Base-by-base conservation (phyloP, 2,888 invertebrate genomes). In the Rhodophaea formosa region DNA sequence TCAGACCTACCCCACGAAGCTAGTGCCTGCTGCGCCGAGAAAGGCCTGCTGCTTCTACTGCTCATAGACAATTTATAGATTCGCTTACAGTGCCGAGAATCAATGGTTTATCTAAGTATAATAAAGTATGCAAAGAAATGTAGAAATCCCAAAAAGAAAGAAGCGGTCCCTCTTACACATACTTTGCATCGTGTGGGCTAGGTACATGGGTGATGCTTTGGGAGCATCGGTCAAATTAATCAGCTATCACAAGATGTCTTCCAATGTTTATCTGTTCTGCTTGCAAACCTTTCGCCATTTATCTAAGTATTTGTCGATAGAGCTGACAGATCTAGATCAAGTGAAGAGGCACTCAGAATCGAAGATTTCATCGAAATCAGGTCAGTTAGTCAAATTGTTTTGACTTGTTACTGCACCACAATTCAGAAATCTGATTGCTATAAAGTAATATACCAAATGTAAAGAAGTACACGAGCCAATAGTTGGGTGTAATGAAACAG, bases 1-100 rank as follows among this genome's bases (percentile, higher is more conserved):
- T 0, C 88, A 90, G 64, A 90, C 89, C 0, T 90, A 88, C 51
- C 90, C 90, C 0, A 77, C 85, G 0, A 77, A 66, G 30, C 67
- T 90, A 8, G 72, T 85, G 7, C 88, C 90, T 0, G 90, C 90
- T 6, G 77, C 84, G 0, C 88, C 90, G 0, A 79, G 86, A 29
- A 83, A 75, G 54, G 74, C 79, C 7, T 86, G 87, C 63, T 89
- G 88, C 59, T 85, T 69, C 63, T 78, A 85, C 62, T 88, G 88
- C 65, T 73, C 80, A 1, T 84, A 56, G 57, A 16, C 12, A n/a
- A n/a, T n/a, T 8, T 23, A 3, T 23, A 23, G 23, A 23, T 23
- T 2, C 2, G n/a, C n/a, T n/a, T 3, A 5, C 23, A 23, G 23
- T 5, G 23, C 23, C 2, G 5, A 23, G 23, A 23, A 23, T 5